These are phyloP conservation scores for Macrobrachium rosenbergii DNA, from an alignment of 1,140 invertebrate genomes.

Conservation along the genomic window DNA sequence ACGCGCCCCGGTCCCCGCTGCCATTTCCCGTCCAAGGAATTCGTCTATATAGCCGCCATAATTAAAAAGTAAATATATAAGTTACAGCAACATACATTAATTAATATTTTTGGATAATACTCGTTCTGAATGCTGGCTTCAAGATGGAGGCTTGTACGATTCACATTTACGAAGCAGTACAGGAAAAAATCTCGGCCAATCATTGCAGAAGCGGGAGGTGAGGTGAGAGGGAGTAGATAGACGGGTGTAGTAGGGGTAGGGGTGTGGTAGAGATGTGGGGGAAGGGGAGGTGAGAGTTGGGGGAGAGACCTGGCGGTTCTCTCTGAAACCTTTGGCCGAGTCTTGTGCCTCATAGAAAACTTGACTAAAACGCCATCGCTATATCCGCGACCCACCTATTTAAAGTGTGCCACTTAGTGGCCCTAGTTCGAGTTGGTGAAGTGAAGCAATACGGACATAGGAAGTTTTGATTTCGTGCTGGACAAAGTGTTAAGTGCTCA, in stretches of 20 bases:
- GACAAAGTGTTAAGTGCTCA: no score
- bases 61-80: no score
- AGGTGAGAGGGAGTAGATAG: background rate
- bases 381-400: conserved; percentile 50
- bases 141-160: no score
- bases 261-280: background rate
- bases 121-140: no score
- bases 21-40: background rate
- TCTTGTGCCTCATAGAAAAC: conserved; percentile 49
- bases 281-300: conserved; percentile 27
- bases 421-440: conserved; percentile 19
- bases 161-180: no score
- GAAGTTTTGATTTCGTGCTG: no score
- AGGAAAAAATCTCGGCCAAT: no score
- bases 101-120: no score
- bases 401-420: conserved; percentile 49
- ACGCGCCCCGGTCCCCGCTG: conserved; percentile 30
- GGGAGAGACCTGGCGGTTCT: conserved; percentile 25
- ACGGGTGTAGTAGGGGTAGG: background rate
- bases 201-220: no score
- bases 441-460: conserved; percentile 8
- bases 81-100: no score
- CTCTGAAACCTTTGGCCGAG: conserved; percentile 15
- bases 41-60: background rate
- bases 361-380: background rate